These are phyloP conservation scores for Desmophyllum pertusum DNA, from an alignment of 92 coral and sea anemone species.

Conservation along the genomic window DNA sequence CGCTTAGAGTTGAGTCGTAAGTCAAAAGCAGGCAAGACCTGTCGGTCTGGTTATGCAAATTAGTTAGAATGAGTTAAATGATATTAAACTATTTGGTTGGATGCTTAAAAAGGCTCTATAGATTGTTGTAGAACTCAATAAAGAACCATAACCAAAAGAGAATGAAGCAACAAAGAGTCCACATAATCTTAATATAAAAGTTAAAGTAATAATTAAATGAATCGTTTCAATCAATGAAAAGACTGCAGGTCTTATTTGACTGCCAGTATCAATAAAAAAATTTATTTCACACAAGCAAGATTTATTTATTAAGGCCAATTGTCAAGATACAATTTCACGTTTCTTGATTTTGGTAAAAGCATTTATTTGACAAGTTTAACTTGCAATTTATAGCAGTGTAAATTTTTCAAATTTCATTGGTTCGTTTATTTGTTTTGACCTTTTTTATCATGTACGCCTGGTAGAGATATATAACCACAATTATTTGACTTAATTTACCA, in stretches of 20 bases:
- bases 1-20: neutral
- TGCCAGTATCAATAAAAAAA: neutral
- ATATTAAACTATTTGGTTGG: neutral
- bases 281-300: constrained; percentile 8
- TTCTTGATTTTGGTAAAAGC: constrained; percentile 30
- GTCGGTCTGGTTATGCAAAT: neutral
- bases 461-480: neutral
- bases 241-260: constrained; percentile 15
- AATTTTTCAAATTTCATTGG: constrained; percentile 25
- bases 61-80: neutral
- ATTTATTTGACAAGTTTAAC: constrained; percentile 13
- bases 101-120: constrained; percentile 17
- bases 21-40: neutral
- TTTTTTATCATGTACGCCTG: constrained; percentile 20
- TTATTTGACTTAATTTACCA: neutral
- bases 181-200: neutral
- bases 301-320: constrained; percentile 11
- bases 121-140: neutral
- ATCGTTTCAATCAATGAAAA: too few species aligned
- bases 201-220: neutral
- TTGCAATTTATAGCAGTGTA: constrained; percentile 39
- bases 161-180: neutral
- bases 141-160: neutral
- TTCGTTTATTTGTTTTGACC: constrained; percentile 2
- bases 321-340: neutral